phyloP scores from a whole-genome alignment of 2,797 vertebrate genomes.

The Scleropages formosus region DNA sequence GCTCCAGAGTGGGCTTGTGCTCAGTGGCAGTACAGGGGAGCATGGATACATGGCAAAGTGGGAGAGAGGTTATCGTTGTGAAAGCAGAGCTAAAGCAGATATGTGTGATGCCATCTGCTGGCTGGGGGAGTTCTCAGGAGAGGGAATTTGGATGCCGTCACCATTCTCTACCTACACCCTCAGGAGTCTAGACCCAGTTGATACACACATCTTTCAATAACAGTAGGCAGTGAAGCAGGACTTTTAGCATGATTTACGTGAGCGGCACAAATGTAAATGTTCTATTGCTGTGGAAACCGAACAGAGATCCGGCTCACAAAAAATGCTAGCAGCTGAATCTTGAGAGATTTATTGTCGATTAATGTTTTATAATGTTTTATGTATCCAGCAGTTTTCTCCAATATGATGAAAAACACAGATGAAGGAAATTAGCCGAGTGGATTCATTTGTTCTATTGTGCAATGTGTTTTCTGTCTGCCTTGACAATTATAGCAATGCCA shows the following conservation, averaged over 20 bases:
- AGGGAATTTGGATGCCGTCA: neutral
- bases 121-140: neutral
- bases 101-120: slow-evolving; percentile 8
- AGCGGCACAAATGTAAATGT: neutral
- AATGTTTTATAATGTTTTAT: slow-evolving; percentile 11
- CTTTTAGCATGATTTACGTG: neutral
- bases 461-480: neutral
- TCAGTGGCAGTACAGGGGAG: neutral
- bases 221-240: neutral
- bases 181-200: neutral
- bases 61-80: no score
- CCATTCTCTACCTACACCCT: neutral
- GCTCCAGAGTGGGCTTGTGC: neutral
- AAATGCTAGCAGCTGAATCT: no score
- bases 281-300: neutral
- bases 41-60: no score
- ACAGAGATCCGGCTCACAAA: neutral
- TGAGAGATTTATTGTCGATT: neutral
- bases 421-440: slow-evolving; percentile 6
- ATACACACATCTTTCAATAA: neutral
- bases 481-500: neutral
- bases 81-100: no score
- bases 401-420: neutral
- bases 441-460: neutral
- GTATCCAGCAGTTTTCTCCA: slow-evolving; percentile 3